Conservation (phyloP, 1,140 invertebrate genomes). For the Cyrtorhinus lividipennis region DNA sequence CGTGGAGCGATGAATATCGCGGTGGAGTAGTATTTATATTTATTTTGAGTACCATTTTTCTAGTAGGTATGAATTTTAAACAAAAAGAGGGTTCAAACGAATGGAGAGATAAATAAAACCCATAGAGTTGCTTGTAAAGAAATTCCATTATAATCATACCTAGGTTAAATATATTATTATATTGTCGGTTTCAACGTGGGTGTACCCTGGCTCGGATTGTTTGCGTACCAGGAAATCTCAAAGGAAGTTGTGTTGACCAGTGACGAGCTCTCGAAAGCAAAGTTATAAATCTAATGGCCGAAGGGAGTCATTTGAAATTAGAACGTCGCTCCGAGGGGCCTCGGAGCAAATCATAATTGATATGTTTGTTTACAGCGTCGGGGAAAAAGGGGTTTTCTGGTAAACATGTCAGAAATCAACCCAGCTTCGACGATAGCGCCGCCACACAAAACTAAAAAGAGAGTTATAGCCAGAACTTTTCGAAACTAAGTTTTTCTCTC, state of each 20-base stretch:
- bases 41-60: no score
- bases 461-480: background rate
- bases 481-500: slow-evolving; percentile 1
- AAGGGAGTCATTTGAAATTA: slow-evolving; percentile 8
- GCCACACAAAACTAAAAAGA: background rate
- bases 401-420: slow-evolving; percentile 7
- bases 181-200: no score
- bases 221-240: background rate
- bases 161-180: no score
- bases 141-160: no score
- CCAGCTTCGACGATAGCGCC: background rate
- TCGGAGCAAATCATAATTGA: slow-evolving; percentile 1
- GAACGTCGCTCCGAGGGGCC: background rate
- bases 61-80: no score
- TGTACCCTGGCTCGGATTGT: no score
- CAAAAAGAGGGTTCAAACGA: no score
- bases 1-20: no score
- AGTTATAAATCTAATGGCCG: slow-evolving; percentile 5
- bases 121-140: no score
- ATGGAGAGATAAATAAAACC: no score
- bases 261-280: background rate
- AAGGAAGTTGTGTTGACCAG: slow-evolving; percentile 4
- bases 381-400: background rate
- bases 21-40: no score
- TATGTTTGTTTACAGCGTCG: slow-evolving; percentile 3